Base-by-base conservation (phyloP, 2,888 invertebrate genomes). In the Drosophila gaucha region DNA sequence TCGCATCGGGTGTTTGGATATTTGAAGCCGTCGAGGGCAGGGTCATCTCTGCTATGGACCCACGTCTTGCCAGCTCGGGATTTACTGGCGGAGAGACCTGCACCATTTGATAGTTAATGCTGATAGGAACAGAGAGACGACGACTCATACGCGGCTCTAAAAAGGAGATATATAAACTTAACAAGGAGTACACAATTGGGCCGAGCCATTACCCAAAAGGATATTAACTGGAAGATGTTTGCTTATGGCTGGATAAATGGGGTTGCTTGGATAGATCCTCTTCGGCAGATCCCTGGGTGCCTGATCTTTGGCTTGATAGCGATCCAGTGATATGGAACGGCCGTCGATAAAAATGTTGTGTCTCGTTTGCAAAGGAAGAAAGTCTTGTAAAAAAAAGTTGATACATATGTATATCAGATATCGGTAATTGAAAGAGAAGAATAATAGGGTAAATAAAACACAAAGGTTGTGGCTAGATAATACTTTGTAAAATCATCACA, bases 241-340 rank as follows among this genome's bases (percentile, higher is more conserved):
- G 36, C 20, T 50, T 18, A 39, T 33, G 18, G 52, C 26, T 31
- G 33, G 65, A 43, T 55, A 43, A 39, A 31, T 18, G 9, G 49
- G 49, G 24, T 56, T 31, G 26, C 1, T n/a, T n/a, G 36, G 55
- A 26, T 47, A 52, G 22, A 8, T 36, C 30, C 73, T 36, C 46
- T 72, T 75, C 41, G 10, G 26, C 24, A 41, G 10, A 10, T 41
- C 41, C 24, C 16, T 26, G 41, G 41, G 2, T 10, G 41, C 2
- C 9, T 18, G 44, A 3, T 44, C 44, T 35, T 39, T 12, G 30
- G 18, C 43, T 47, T 62, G 82, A 50, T 64, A 78, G 16, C 89
- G 90, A 78, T 90, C 90, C 67, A 90, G 79, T 12, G 90, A 90
- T 57, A 83, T 70, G 36, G 90, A 87, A 41, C 90, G 85, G 26